Evolutionary conservation across 2,888 invertebrate genomes (phyloP).

Genomic region (Hyposoter dolosus): DNA sequence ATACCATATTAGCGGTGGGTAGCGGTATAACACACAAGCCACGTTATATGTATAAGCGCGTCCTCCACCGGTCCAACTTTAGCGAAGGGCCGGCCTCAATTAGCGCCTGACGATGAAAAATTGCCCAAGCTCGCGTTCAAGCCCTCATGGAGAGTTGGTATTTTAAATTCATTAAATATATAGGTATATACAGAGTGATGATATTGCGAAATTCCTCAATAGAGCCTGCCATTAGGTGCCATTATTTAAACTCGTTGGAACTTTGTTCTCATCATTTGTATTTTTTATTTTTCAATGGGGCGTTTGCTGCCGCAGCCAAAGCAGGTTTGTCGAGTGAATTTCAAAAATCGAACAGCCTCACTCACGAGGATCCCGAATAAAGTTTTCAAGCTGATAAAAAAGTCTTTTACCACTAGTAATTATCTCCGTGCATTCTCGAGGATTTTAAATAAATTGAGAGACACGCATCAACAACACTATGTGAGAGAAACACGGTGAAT

Average conservation of each 20-base stretch:
- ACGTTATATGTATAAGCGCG: conserved; percentile 49
- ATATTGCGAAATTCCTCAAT: conserved; percentile 49
- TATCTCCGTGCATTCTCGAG: background rate
- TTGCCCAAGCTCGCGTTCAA: conserved; percentile 65
- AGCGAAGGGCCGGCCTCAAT: conserved; percentile 74
- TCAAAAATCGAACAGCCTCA: background rate
- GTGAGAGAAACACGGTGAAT: background rate
- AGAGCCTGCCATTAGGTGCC: background rate
- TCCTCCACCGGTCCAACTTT: conserved; percentile 64
- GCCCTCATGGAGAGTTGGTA: conserved; percentile 61
- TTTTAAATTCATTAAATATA: conserved; percentile 60
- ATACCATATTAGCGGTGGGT: conserved; percentile 66
- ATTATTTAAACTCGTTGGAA: conserved; percentile 27
- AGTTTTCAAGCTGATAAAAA: background rate
- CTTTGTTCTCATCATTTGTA: conserved; percentile 14
- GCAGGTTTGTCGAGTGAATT: background rate
- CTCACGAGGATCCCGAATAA: background rate
- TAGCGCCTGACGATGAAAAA: conserved; percentile 78
- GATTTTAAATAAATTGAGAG: background rate
- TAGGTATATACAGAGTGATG: conserved; percentile 17
- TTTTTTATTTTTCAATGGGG: background rate
- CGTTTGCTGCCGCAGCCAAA: background rate
- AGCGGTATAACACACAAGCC: conserved; percentile 50
- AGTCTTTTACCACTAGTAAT: background rate
- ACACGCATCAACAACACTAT: background rate